Evolutionary conservation across 2,797 vertebrate species (phyloP).

Genomic region (Bufotes viridis): DNA sequence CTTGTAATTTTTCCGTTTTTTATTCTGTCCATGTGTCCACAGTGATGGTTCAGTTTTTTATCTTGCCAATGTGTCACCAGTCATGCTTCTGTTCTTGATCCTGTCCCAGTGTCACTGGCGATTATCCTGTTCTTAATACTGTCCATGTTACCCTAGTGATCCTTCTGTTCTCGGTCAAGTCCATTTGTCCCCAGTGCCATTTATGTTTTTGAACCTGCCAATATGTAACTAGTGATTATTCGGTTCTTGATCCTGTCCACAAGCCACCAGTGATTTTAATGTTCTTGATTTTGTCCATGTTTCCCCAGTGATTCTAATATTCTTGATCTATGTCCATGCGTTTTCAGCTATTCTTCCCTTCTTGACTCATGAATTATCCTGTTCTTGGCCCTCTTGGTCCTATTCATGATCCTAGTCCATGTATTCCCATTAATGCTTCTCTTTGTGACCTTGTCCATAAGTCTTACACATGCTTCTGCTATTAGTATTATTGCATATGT

Average conservation of each 20-base stretch:
- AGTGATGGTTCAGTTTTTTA: too few relatives aligned
- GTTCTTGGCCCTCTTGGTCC: too few relatives aligned
- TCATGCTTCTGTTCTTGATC: background rate
- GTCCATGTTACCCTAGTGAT: background rate
- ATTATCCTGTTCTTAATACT: background rate
- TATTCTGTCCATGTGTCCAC: background rate
- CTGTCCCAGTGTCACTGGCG: background rate
- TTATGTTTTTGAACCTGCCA: background rate
- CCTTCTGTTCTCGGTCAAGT: background rate
- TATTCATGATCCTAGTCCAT: too few relatives aligned
- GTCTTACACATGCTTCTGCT: too few relatives aligned
- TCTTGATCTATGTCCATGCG: too few relatives aligned
- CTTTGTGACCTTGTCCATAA: too few relatives aligned
- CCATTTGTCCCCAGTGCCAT: background rate
- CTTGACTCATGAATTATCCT: too few relatives aligned
- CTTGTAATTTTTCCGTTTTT: background rate
- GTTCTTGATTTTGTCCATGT: background rate
- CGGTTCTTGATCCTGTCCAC: background rate
- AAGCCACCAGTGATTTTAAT: background rate
- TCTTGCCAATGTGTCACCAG: too few relatives aligned
- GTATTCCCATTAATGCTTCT: too few relatives aligned
- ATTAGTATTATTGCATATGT: too few relatives aligned
- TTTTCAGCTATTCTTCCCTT: too few relatives aligned
- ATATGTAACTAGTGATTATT: background rate
- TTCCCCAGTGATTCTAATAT: background rate